Base-by-base conservation (phyloP, 2,888 invertebrate genomes). In the Homarus gammarus region DNA sequence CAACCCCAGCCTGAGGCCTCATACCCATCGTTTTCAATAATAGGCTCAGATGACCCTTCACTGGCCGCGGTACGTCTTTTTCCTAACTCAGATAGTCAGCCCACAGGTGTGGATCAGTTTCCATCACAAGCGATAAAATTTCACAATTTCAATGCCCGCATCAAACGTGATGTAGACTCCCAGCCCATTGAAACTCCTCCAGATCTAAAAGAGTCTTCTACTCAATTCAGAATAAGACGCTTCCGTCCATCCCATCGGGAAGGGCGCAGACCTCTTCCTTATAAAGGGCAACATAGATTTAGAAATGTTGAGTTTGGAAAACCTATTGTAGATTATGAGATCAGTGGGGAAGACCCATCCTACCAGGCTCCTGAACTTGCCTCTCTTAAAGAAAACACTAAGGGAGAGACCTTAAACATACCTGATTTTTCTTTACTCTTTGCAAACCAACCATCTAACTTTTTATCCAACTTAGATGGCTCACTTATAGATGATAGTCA, bases 11-110 rank as follows among this genome's bases (percentile, higher is more conserved):
- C 18, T 0, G 10, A 0, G 0, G 10, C 40, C 1, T 44, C 44
- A n/a, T 27, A 40, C n/a, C 18, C 27, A 6, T 27, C 44, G 5
- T 70, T 70, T 36, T 8, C n/a, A 49, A 22, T 10, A 15, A 38
- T 36, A 15, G 88, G 77, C 15, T 78, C 88, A 5, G 64, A 89
- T 31, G 77, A 84, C 38, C 84, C 84, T 31, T 84, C 78, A 18
- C 61, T 38, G 8, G 84, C 88, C 2, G 84, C 70, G 38, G 88
- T 75, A 0, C 64, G 88, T 15, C 78, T 84, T 18, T 70, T 78
- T 73, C 88, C 88, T 22, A 56, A 6, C 0, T 64, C 64, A 27
- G 27, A 27, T 64, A 18, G 18, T 64, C 64, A 64, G 8, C 10
- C 56, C 56, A 12, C n/a, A 8, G 64, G 64, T 12, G 18, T 22